A percentile compares a stretch with the other conserved stretches of the same genome.
These are phyloP conservation scores for Physocephala rufipes DNA, from an alignment of 2,888 invertebrate species.

Conservation along the genomic window DNA sequence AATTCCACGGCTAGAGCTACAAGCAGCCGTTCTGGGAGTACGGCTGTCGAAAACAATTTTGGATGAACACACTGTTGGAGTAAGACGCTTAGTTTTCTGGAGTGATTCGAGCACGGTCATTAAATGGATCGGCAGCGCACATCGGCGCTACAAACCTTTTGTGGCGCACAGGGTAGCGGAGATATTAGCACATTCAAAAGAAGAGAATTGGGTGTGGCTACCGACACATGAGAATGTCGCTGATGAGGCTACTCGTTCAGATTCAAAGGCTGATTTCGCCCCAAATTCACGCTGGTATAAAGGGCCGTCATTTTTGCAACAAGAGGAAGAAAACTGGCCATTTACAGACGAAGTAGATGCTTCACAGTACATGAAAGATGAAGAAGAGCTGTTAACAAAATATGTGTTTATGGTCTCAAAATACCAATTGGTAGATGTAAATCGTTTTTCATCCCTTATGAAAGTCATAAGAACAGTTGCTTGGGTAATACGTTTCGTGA, in stretches of 20 bases:
- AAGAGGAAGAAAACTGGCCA: not conserved
- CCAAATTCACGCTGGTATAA: constrained; percentile 12
- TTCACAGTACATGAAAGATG: constrained; percentile 21
- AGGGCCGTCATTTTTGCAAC: constrained; percentile 5
- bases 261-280: not conserved
- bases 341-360: not conserved
- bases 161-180: constrained; percentile 43
- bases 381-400: constrained; percentile 18
- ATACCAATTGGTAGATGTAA: constrained; percentile 13
- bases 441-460: constrained; percentile 23
- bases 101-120: not conserved
- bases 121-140: constrained; percentile 6
- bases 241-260: constrained; percentile 13
- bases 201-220: constrained; percentile 47
- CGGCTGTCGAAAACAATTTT: constrained; percentile 26
- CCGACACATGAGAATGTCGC: constrained; percentile 38
- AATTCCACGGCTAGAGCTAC: constrained; percentile 36
- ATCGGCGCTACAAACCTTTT: constrained; percentile 7
- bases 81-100: not conserved
- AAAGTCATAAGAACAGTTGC: constrained; percentile 29
- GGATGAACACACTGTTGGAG: not conserved
- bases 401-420: constrained; percentile 19
- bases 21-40: constrained; percentile 38
- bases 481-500: constrained; percentile 35
- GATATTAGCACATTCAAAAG: constrained; percentile 38